Base-by-base conservation (phyloP, 2,888 invertebrate genomes). In the Latrodectus hesperus region DNA sequence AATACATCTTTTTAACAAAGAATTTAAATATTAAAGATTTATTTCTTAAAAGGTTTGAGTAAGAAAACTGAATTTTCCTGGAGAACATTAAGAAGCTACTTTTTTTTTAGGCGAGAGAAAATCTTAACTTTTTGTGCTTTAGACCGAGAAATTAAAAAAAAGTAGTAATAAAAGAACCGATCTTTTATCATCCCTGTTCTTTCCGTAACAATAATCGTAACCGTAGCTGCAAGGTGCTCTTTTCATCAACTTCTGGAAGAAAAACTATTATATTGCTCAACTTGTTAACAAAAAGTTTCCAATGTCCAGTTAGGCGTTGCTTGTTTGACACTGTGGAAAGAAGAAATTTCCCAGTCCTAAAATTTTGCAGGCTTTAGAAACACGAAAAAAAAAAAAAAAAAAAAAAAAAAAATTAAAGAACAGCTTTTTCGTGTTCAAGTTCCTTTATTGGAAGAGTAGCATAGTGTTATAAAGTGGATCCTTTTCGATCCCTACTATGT, bases 271-370 rank as follows among this genome's bases (percentile, higher is more conserved):
- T 60, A 60, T n/a, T 60, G 14, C 60, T n/a, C 6, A 60, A 60
- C 60, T 60, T 60, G 60, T 60, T 60, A 74, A 76, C 22, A 76
- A 67, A 76, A 65, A n/a, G 26, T 49, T 67, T 67, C 76, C 67
- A 38, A 65, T 67, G 76, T 51, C 76, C 76, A 77, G 51, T 65
- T 67, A 65, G 55, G 60, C 75, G 75, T 38, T 0, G 10, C 14
- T 60, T 60, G 60, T 60, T 60, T 60, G 60, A 60, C 60, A n/a
- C n/a, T 60, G 38, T 11, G 60, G n/a, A 60, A 11, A 60, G 16
- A 55, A 60, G n/a, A 60, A 60, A 60, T 60, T n/a, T 60, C n/a
- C n/a, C n/a, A 60, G 60, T 60, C 12, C 60, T 60, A 60, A 60
- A 38, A 60, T 60, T 60, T 60, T 60, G n/a, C 60, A 60, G 60